Conservation (phyloP, 2,113 vertebrate genomes). For the Microtus ochrogaster region DNA sequence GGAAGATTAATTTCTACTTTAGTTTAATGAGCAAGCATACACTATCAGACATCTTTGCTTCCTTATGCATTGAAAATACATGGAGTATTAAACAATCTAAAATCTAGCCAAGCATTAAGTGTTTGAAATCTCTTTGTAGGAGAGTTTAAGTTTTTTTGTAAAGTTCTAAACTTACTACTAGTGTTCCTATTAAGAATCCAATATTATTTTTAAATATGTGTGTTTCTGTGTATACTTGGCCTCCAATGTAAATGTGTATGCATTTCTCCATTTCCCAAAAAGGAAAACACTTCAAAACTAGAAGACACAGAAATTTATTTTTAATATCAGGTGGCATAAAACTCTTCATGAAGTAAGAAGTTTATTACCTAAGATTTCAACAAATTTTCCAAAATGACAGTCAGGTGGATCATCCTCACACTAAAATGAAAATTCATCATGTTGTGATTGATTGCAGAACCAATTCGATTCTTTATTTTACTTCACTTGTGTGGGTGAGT, state of each 20-base stretch:
- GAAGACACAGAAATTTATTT: neutral
- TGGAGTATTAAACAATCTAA: neutral
- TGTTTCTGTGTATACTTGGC: neutral
- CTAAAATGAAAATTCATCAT: neutral
- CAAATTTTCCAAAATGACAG: neutral
- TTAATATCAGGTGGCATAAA: neutral
- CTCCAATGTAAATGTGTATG: neutral
- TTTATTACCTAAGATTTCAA: neutral
- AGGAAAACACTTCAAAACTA: neutral
- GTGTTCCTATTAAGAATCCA: neutral
- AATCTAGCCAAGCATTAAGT: neutral
- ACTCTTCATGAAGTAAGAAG: neutral
- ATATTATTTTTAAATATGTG: neutral
- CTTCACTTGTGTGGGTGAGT: neutral
- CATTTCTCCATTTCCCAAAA: conserved; percentile 12
- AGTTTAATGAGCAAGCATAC: neutral
- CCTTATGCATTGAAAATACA: neutral
- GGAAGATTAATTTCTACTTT: neutral
- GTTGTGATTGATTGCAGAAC: conserved; percentile 7
- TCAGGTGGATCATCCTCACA: neutral
- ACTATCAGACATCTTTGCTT: neutral
- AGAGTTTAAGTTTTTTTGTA: neutral
- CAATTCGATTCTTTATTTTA: neutral
- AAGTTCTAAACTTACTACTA: neutral
- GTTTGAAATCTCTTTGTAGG: neutral